phyloP scores from a whole-genome alignment of 2,888 invertebrate species.

The Eristalinus sepulchralis region DNA sequence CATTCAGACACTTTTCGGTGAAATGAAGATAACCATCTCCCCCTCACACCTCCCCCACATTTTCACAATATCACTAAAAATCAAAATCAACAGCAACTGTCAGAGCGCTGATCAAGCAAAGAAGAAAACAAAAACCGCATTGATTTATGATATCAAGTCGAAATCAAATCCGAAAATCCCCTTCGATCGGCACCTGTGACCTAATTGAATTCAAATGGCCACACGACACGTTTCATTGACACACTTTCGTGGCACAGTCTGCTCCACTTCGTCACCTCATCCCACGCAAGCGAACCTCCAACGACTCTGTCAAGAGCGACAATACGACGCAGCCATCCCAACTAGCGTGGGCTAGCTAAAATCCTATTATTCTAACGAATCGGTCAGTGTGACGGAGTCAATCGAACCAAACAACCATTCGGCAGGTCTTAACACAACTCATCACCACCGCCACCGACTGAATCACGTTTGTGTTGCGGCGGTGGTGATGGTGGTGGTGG shows the following conservation, averaged over 20 bases:
- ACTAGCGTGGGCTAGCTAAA: not conserved
- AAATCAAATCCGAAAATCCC: not conserved
- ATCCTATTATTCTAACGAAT: conserved; percentile 16
- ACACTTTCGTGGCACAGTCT: conserved; percentile 5
- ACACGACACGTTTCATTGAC: conserved; percentile 8
- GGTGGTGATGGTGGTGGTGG: too few species aligned
- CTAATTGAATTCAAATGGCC: conserved; percentile 29
- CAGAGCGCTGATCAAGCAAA: not conserved
- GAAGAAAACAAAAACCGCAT: not conserved
- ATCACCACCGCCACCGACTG: not conserved
- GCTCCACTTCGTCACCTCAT: not conserved
- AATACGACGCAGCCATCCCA: not conserved
- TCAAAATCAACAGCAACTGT: not conserved
- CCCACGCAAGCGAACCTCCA: not conserved
- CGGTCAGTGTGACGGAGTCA: not conserved
- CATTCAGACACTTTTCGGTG: not conserved
- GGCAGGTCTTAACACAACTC: not conserved
- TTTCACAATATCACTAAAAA: not conserved
- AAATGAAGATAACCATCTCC: not conserved
- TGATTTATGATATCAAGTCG: not conserved
- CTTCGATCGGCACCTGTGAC: conserved; percentile 1
- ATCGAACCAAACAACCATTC: not conserved
- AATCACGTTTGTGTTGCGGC: conserved; percentile 30
- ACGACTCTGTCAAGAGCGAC: not conserved
- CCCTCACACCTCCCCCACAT: too few species aligned